Percentiles rank a stretch among this genome's conserved stretches.
Evolutionary conservation across 2,888 invertebrate species (phyloP).

Genomic region (Diachrysia chrysitis): DNA sequence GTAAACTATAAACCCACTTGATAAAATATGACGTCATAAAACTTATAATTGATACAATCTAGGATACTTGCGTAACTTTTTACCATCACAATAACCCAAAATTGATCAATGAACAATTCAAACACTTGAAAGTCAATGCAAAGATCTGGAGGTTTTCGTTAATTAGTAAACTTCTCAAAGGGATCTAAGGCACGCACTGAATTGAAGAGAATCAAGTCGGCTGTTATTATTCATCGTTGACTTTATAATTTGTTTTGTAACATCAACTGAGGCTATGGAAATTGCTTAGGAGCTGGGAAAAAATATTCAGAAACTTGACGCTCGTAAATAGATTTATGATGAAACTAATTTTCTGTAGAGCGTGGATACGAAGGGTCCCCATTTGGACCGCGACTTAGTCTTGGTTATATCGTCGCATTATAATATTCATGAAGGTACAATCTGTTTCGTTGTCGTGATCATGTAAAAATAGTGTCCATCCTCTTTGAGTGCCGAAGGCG

Average conservation of each 20-base stretch:
- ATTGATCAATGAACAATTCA: slow-evolving; percentile 43
- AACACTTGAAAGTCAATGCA: slow-evolving; percentile 45
- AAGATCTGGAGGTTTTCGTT: slow-evolving; percentile 39
- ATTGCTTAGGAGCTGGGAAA: slow-evolving; percentile 29
- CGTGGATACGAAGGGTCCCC: neutral
- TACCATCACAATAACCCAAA: slow-evolving; percentile 20
- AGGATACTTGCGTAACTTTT: neutral
- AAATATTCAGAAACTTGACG: slow-evolving; percentile 18
- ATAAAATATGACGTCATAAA: neutral
- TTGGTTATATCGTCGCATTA: slow-evolving; percentile 1
- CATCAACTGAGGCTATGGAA: slow-evolving; percentile 24
- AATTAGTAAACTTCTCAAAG: slow-evolving; percentile 42
- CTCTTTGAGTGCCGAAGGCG: neutral
- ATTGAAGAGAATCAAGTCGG: slow-evolving; percentile 10
- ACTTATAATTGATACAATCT: neutral
- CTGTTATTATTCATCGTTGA: slow-evolving; percentile 38
- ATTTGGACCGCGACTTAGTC: neutral
- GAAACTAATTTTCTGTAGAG: slow-evolving; percentile 4
- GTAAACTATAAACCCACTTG: neutral
- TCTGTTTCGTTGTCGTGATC: neutral
- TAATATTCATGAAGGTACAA: slow-evolving; percentile 5
- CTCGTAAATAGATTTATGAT: slow-evolving; percentile 19
- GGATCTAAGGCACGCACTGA: slow-evolving; percentile 24
- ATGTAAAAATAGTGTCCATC: neutral
- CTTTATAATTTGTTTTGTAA: slow-evolving; percentile 41